Evolutionary conservation across 2,113 vertebrate genomes (phyloP).

Genomic region (Lagenorhynchus albirostris): DNA sequence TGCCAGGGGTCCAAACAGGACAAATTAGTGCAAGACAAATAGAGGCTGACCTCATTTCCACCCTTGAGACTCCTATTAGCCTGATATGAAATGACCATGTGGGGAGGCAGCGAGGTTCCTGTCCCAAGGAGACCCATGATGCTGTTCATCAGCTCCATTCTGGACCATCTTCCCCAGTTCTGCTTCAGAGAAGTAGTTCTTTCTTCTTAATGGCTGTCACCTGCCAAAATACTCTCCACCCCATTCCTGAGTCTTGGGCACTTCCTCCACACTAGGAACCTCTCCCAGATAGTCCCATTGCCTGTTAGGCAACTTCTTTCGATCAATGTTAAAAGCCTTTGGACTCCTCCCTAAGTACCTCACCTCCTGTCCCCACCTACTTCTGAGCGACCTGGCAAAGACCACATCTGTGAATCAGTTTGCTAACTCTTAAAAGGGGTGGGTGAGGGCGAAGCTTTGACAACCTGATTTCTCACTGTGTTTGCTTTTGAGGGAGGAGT

Average conservation of each 20-base stretch:
- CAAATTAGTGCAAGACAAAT: neutral
- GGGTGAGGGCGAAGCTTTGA: neutral
- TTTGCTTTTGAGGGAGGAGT: slow-evolving; percentile 17
- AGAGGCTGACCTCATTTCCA: neutral
- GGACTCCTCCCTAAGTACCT: neutral
- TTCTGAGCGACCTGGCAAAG: neutral
- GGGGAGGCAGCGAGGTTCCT: neutral
- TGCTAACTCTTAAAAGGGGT: neutral
- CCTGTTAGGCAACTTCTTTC: neutral
- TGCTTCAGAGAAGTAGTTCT: neutral
- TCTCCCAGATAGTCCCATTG: neutral
- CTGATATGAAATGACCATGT: neutral
- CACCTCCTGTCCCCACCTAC: neutral
- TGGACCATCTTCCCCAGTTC: neutral
- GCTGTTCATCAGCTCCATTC: neutral
- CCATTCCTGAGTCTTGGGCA: neutral
- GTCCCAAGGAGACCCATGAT: neutral
- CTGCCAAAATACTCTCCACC: neutral
- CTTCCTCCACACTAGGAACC: neutral
- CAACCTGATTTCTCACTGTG: neutral
- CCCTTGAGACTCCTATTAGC: neutral
- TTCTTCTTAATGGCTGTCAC: neutral
- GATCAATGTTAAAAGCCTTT: neutral
- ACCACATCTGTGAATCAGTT: neutral
- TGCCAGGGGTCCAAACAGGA: neutral